These are phyloP conservation scores for Pachypanchax playfairii DNA, from an alignment of 2,113 vertebrate species.

Conservation along the genomic window DNA sequence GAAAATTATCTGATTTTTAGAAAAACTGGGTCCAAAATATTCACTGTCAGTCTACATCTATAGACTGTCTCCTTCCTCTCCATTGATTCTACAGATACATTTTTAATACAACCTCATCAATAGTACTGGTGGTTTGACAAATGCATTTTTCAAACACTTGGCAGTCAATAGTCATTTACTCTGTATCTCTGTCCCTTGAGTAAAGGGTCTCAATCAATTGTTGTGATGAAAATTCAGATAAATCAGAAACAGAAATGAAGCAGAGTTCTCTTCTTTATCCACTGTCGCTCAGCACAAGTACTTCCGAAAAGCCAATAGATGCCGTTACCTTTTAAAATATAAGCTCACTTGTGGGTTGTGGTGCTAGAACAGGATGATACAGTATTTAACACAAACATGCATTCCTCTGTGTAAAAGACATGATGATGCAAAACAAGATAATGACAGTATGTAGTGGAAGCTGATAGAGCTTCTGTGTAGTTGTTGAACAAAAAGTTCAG, in stretches of 20 bases:
- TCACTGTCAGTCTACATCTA: conserved; percentile 35
- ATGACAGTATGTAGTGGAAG: conserved; percentile 20
- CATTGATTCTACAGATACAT: conserved; percentile 70
- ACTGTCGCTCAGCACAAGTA: conserved; percentile 27
- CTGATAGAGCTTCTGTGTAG: too few relatives aligned
- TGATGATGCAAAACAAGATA: conserved; percentile 27
- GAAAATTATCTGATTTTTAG: conserved; percentile 22
- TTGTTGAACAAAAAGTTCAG: too few relatives aligned
- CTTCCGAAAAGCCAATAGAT: conserved; percentile 58
- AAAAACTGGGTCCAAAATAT: conserved; percentile 39
- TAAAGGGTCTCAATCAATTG: conserved; percentile 71
- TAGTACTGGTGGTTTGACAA: conserved; percentile 72
- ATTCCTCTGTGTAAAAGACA: conserved; percentile 37
- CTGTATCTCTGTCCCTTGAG: conserved; percentile 72
- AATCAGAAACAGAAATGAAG: conserved; percentile 56
- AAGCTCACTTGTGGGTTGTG: conserved; percentile 39
- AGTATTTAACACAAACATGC: conserved; percentile 27
- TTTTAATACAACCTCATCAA: conserved; percentile 76
- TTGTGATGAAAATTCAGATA: conserved; percentile 73
- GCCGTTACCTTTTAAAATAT: conserved; percentile 43
- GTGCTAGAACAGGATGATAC: conserved; percentile 28
- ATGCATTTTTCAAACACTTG: conserved; percentile 78
- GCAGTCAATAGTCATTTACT: conserved; percentile 78
- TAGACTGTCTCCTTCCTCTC: conserved; percentile 57
- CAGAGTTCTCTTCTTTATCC: conserved; percentile 42